Evolutionary conservation across 2,113 vertebrate species (phyloP).

Genomic region (Periophthalmus modestus): DNA sequence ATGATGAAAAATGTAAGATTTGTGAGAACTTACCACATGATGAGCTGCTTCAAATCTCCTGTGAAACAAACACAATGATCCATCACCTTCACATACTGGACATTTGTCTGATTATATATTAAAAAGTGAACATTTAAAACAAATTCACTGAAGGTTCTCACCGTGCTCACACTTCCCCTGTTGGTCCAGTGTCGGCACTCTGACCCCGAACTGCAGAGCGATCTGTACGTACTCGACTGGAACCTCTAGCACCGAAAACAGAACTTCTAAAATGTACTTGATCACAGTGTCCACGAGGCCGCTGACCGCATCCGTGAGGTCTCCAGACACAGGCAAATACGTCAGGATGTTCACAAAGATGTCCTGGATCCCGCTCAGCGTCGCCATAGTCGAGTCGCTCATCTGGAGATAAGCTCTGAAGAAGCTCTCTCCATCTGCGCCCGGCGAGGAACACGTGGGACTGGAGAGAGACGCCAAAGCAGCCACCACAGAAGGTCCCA

Average conservation of each 20-base stretch:
- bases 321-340: slow-evolving; percentile 51
- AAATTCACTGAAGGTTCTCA: slow-evolving; percentile 24
- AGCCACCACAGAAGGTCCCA: slow-evolving; percentile 48
- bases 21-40: slow-evolving; percentile 77
- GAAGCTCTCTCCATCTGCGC: slow-evolving; percentile 24
- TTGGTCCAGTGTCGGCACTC: slow-evolving; percentile 61
- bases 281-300: slow-evolving; percentile 54
- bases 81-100: background rate
- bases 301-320: slow-evolving; percentile 40
- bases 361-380: slow-evolving; percentile 42
- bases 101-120: background rate
- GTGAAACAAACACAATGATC: slow-evolving; percentile 28
- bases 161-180: slow-evolving; percentile 73
- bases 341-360: slow-evolving; percentile 48
- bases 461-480: slow-evolving; percentile 57
- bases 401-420: slow-evolving; percentile 35
- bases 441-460: slow-evolving; percentile 52
- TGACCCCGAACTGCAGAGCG: slow-evolving; percentile 71
- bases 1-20: background rate
- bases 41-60: slow-evolving; percentile 83
- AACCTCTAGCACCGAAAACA: slow-evolving; percentile 47
- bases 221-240: slow-evolving; percentile 68
- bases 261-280: slow-evolving; percentile 43
- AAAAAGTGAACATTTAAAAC: no score
- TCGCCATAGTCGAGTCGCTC: background rate